Base-by-base conservation (phyloP, 2,888 invertebrate species). In the Brachyopa scutellaris region DNA sequence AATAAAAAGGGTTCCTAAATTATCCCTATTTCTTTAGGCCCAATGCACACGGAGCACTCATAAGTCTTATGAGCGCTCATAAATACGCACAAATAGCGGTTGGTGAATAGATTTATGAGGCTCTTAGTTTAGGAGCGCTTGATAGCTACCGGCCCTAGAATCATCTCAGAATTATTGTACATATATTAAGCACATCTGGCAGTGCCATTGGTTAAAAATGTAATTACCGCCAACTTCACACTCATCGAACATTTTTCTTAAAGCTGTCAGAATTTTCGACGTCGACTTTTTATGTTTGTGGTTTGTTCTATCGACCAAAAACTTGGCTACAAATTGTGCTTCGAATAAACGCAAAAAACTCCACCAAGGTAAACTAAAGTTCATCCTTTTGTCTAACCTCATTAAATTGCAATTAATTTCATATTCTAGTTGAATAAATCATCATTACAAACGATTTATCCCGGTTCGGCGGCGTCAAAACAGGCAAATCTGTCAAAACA, bases 271-370 rank as follows among this genome's bases (percentile, higher is more conserved):
- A 82, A 36, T 72, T 61, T 72, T 70, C 66, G 38, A 76, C 82
- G 82, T 82, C 76, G 82, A 76, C 76, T 59, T 70, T n/a, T 51
- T 74, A 64, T 64, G 49, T 80, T 74, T 69, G 74, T 80, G 69
- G 47, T 26, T 5, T 5, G 26, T 6, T 26, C n/a, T 69, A 69
- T 64, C 80, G 80, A 80, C 74, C 42, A 70, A 57, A 26, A 69
- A 64, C 38, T 45, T 29, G 21, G 9, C 55, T 6, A 17, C 31
- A 40, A 45, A 62, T 51, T 23, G 15, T 23, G 9, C 19, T 31
- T 38, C 29, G 36, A 57, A 57, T 61, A 9, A n/a, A 42, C 53
- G 26, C 26, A 51, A 49, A 66, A 17, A 6, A 23, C 23, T 31
- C 45, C 7, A 3, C 17, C 17, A 47, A 74, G 73, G 80, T 74